These are phyloP conservation scores for Drosophila hydei DNA, from an alignment of 1,140 invertebrate genomes.

Conservation along the genomic window DNA sequence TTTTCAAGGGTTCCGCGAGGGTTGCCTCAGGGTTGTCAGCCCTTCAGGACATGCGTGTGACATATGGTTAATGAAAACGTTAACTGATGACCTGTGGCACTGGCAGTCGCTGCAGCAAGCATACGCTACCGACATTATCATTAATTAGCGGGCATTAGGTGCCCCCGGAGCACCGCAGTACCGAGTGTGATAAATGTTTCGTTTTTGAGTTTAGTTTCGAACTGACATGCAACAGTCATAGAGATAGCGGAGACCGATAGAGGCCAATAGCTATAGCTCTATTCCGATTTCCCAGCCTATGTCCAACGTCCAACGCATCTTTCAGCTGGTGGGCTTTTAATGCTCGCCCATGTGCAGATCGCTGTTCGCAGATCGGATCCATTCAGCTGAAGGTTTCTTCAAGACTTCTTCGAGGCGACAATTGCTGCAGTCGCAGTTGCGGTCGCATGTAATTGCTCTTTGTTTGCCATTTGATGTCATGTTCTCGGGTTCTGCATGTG, in stretches of 20 bases:
- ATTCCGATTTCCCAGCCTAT: slow-evolving; percentile 6
- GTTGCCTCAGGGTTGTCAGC: slow-evolving; percentile 25
- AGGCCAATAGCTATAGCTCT: not conserved
- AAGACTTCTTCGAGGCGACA: slow-evolving; percentile 5
- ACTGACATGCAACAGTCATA: slow-evolving; percentile 65
- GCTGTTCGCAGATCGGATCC: not conserved
- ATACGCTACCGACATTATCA: slow-evolving; percentile 69
- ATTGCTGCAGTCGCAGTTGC: slow-evolving; percentile 14
- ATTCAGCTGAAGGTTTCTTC: not conserved
- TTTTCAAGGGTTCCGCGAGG: slow-evolving; percentile 63
- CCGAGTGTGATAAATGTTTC: slow-evolving; percentile 69
- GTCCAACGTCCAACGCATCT: slow-evolving; percentile 68
- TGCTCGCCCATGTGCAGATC: slow-evolving; percentile 65
- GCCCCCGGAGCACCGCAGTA: no score
- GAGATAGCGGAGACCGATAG: slow-evolving; percentile 1
- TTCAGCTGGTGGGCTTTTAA: slow-evolving; percentile 59
- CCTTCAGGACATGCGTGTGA: slow-evolving; percentile 64
- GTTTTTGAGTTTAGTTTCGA: slow-evolving; percentile 58
- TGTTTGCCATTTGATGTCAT: slow-evolving; percentile 80
- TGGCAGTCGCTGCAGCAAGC: slow-evolving; percentile 18
- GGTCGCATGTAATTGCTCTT: slow-evolving; percentile 73
- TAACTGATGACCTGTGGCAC: slow-evolving; percentile 68
- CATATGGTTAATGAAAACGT: slow-evolving; percentile 81
- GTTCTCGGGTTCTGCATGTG: slow-evolving; percentile 64
- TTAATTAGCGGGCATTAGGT: slow-evolving; percentile 63